A percentile compares a stretch with the other conserved stretches of the same genome.
Conservation (phyloP, 2,113 vertebrate genomes). For the Cygnus buccinator region DNA sequence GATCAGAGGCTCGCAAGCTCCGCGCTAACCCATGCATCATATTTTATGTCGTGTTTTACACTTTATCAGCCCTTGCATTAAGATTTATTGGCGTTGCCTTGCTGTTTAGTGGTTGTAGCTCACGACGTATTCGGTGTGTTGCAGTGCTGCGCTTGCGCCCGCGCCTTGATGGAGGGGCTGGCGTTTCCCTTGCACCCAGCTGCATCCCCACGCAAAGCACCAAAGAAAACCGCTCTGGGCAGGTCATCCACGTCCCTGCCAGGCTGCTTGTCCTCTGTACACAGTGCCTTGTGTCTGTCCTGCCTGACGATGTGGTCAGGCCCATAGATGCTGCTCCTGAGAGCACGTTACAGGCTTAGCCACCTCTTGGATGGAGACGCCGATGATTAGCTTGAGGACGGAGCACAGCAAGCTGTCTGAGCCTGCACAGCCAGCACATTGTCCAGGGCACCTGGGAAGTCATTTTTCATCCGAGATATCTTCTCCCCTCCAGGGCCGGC, state of each 20-base stretch:
- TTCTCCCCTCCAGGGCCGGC: conserved; percentile 6
- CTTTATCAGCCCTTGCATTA: conserved; percentile 44
- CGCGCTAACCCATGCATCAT: conserved; percentile 17
- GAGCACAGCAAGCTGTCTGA: neutral
- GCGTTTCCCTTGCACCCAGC: neutral
- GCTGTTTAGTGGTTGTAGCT: conserved; percentile 19
- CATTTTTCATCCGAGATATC: neutral
- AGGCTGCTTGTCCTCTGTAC: neutral
- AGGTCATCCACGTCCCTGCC: neutral
- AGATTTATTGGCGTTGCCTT: conserved; percentile 53
- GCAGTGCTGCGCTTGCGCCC: neutral
- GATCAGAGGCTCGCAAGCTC: conserved; percentile 35
- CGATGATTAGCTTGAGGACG: neutral
- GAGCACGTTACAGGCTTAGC: neutral
- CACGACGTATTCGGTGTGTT: neutral
- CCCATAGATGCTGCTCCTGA: neutral
- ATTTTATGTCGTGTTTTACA: conserved; percentile 60
- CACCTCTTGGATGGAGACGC: neutral
- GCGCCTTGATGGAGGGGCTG: neutral
- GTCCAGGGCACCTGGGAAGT: conserved; percentile 46
- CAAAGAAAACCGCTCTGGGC: neutral
- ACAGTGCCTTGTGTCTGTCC: accelerated
- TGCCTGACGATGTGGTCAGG: neutral
- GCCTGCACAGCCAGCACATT: neutral
- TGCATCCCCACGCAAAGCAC: neutral